These are phyloP conservation scores for Bedellia somnulentella DNA, from an alignment of 2,888 invertebrate genomes.

Conservation along the genomic window DNA sequence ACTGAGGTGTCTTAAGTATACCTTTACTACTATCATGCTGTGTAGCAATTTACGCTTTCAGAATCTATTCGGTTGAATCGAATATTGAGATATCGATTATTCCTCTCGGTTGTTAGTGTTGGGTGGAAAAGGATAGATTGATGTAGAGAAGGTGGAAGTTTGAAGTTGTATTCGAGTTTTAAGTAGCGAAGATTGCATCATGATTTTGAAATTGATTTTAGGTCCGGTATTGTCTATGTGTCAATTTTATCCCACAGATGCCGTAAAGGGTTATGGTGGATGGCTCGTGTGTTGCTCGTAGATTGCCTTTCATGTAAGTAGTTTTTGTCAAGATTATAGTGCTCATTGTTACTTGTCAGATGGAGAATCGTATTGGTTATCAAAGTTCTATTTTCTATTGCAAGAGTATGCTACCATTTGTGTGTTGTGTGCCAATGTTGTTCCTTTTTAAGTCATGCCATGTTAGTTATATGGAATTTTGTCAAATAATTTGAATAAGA, in stretches of 20 bases:
- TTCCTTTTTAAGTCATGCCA: too few species aligned
- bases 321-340: neutral
- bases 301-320: constrained; percentile 22
- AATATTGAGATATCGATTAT: too few species aligned
- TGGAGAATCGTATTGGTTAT: neutral
- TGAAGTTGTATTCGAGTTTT: too few species aligned
- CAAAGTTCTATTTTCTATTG: neutral
- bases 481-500: too few species aligned
- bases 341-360: neutral
- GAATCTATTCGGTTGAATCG: too few species aligned
- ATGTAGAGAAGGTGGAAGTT: too few species aligned
- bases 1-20: constrained; percentile 37
- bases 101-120: too few species aligned
- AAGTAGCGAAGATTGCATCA: constrained; percentile 45
- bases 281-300: constrained; percentile 29
- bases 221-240: constrained; percentile 21
- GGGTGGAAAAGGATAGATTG: too few species aligned
- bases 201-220: constrained; percentile 48
- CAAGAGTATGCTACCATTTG: too few species aligned
- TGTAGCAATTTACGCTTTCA: constrained; percentile 47
- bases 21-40: constrained; percentile 27
- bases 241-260: constrained; percentile 25
- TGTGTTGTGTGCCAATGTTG: too few species aligned
- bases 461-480: too few species aligned
- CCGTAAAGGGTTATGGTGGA: constrained; percentile 17